Evolutionary conservation across 2,113 vertebrate genomes (phyloP).

Genomic region (Tilapia sparmanii): DNA sequence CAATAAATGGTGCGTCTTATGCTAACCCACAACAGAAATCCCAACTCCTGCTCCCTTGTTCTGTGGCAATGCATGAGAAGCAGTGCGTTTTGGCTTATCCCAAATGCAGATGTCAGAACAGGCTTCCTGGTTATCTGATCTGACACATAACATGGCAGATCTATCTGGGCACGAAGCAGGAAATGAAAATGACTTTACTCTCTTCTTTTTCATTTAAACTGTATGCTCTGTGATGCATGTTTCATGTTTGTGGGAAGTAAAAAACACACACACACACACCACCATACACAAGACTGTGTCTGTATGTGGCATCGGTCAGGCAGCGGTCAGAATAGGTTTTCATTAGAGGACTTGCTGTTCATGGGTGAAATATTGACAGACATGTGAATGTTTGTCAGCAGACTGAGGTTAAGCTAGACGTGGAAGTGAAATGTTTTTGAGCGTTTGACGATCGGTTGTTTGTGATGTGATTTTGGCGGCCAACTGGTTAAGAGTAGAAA

Average conservation of each 20-base stretch:
- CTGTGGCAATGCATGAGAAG: conserved; percentile 14
- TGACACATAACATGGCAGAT: conserved; percentile 79
- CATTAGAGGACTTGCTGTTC: neutral
- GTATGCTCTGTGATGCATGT: neutral
- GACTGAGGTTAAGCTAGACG: neutral
- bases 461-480: conserved; percentile 13
- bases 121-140: conserved; percentile 79
- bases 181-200: conserved; percentile 19
- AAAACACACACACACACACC: neutral
- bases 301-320: neutral
- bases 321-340: neutral
- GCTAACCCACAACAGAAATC: conserved; percentile 22
- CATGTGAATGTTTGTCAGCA: neutral
- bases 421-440: neutral
- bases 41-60: neutral
- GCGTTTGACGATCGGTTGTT: neutral
- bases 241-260: neutral
- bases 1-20: neutral
- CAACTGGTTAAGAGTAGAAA: neutral
- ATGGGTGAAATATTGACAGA: neutral
- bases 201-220: neutral
- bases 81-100: conserved; percentile 32
- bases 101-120: conserved; percentile 79
- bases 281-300: neutral
- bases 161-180: conserved; percentile 52